Evolutionary conservation across 2,888 invertebrate genomes (phyloP).

Genomic region (Osmoderma eremita): DNA sequence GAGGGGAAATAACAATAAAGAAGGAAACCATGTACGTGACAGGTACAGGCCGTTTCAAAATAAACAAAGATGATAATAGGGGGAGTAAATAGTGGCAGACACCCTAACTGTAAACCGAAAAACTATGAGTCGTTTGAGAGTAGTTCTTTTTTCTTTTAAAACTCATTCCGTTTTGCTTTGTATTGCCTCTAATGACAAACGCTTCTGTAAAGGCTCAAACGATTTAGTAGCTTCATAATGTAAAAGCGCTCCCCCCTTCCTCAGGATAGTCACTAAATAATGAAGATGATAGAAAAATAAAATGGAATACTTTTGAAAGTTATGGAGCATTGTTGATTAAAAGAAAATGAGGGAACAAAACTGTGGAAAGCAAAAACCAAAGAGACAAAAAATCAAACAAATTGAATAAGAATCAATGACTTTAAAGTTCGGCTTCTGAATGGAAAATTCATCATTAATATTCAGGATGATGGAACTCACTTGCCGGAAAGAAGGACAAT

Average conservation of each 20-base stretch:
- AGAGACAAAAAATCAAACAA: background rate
- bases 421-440: background rate
- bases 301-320: too few relatives aligned
- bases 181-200: background rate
- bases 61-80: background rate
- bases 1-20: too few relatives aligned
- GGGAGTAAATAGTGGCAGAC: background rate
- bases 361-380: background rate
- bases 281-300: too few relatives aligned
- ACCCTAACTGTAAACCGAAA: slow-evolving; percentile 7
- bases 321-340: background rate
- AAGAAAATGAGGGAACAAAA: background rate
- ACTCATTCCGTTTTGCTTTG: background rate
- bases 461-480: background rate
- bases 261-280: background rate
- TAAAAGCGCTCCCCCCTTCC: background rate
- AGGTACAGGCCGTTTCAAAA: too few relatives aligned
- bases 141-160: slow-evolving; percentile 16
- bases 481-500: background rate
- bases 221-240: background rate
- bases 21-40: too few relatives aligned
- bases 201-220: background rate
- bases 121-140: slow-evolving; percentile 16
- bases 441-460: slow-evolving; percentile 12
- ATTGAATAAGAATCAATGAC: background rate